phyloP scores from a whole-genome alignment of 2,888 invertebrate species.

The Trilocha varians region DNA sequence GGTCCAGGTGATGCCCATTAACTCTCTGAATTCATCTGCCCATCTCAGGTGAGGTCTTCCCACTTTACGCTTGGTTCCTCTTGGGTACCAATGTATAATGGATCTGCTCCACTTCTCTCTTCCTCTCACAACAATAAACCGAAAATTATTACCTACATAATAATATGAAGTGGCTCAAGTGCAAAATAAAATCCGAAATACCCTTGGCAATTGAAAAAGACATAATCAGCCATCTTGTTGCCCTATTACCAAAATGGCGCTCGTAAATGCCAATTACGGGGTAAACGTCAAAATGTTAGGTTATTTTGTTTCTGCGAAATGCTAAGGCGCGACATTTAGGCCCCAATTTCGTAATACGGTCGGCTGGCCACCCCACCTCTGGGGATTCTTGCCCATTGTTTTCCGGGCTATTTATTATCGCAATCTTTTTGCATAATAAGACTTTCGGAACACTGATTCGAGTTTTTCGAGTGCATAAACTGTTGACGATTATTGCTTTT shows the following conservation, averaged over 20 bases:
- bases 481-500: background rate
- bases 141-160: too few relatives aligned
- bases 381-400: constrained; percentile 2
- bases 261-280: background rate
- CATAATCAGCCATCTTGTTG: background rate
- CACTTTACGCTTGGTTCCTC: too few relatives aligned
- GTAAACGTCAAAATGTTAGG: background rate
- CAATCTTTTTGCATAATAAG: constrained; percentile 6
- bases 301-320: constrained; percentile 17
- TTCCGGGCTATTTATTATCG: constrained; percentile 6
- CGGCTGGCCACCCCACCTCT: constrained; percentile 24
- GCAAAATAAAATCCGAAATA: too few relatives aligned
- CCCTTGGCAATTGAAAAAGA: too few relatives aligned
- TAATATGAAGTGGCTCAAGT: too few relatives aligned
- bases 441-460: background rate
- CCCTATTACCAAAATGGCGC: background rate
- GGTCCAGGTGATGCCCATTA: too few relatives aligned
- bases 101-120: too few relatives aligned
- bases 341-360: constrained; percentile 24
- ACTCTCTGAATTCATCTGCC: too few relatives aligned
- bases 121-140: too few relatives aligned
- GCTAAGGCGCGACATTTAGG: constrained; percentile 32
- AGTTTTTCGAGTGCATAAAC: background rate
- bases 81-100: too few relatives aligned
- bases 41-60: too few relatives aligned